These are phyloP conservation scores for Heliconius hortense DNA, from an alignment of 2,888 invertebrate genomes.

Conservation along the genomic window DNA sequence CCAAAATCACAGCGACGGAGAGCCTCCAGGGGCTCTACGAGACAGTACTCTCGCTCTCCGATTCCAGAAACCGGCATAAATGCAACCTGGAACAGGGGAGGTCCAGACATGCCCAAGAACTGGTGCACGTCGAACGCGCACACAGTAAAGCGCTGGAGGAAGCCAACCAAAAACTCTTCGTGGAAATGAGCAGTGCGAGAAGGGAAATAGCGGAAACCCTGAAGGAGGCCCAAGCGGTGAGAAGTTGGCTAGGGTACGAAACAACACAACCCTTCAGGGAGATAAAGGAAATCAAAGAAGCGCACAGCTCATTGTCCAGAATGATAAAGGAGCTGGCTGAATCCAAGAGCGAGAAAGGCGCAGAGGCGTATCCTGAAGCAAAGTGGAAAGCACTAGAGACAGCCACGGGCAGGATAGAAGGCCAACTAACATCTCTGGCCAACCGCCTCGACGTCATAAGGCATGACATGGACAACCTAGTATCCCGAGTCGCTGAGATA, in stretches of 20 bases:
- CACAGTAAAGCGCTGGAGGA: slow-evolving; percentile 14
- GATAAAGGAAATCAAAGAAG: neutral
- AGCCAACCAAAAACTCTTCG: neutral
- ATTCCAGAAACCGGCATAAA: too few species aligned
- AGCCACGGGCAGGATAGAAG: neutral
- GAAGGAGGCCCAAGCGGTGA: neutral
- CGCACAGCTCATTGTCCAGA: neutral
- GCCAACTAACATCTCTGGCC: neutral
- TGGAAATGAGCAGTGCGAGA: neutral
- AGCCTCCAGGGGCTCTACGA: too few species aligned
- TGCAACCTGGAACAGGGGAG: too few species aligned
- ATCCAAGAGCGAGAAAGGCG: neutral
- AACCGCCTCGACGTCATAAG: neutral
- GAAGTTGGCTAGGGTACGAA: neutral
- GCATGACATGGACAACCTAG: neutral
- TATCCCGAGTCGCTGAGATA: neutral
- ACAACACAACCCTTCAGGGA: neutral
- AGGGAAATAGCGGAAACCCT: neutral
- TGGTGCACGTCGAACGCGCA: slow-evolving; percentile 8
- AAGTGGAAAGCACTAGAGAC: neutral
- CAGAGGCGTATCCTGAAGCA: neutral
- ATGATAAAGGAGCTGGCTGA: neutral
- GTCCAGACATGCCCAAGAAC: too few species aligned
- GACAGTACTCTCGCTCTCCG: too few species aligned
- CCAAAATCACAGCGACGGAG: too few species aligned